phyloP scores from a whole-genome alignment of 1,140 invertebrate genomes.

The Lordiphosa stackelbergi region DNA sequence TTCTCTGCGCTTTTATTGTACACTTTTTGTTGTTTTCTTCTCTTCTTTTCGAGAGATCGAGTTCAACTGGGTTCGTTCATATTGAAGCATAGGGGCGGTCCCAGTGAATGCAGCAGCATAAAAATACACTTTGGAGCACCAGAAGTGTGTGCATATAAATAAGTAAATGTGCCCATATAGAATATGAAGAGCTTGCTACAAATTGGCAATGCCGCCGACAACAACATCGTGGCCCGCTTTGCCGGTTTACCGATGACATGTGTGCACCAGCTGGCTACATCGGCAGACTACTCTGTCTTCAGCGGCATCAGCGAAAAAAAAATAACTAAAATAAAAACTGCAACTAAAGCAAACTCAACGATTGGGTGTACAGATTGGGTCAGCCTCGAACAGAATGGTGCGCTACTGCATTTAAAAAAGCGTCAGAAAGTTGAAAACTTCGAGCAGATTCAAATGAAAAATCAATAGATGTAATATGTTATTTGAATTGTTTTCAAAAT shows the following conservation, averaged over 20 bases:
- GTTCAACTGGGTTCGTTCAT: constrained; percentile 6
- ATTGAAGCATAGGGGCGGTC: constrained; percentile 19
- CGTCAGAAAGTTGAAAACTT: too few species aligned
- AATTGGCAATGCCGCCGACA: constrained; percentile 49
- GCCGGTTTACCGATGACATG: constrained; percentile 38
- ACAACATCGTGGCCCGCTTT: constrained; percentile 3
- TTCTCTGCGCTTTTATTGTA: constrained; percentile 37
- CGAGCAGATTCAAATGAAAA: too few species aligned
- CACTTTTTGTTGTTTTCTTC: constrained; percentile 35
- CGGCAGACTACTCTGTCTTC: too few species aligned
- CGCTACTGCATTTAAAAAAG: too few species aligned
- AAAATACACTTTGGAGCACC: constrained; percentile 38
- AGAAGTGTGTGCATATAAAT: constrained; percentile 23
- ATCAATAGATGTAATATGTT: too few species aligned
- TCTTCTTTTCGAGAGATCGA: constrained; percentile 27
- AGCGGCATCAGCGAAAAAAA: constrained; percentile 8
- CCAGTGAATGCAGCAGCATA: constrained; percentile 38
- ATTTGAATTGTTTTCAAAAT: too few species aligned
- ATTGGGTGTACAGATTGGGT: constrained; percentile 36
- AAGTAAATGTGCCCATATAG: constrained; percentile 25
- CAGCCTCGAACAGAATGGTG: constrained; percentile 4
- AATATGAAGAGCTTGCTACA: constrained; percentile 35
- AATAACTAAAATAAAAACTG: background rate
- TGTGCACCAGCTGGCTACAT: constrained; percentile 53
- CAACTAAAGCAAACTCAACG: constrained; percentile 30